Base-by-base conservation (phyloP, 1,140 invertebrate species). In the Thaumetopoea pityocampa region DNA sequence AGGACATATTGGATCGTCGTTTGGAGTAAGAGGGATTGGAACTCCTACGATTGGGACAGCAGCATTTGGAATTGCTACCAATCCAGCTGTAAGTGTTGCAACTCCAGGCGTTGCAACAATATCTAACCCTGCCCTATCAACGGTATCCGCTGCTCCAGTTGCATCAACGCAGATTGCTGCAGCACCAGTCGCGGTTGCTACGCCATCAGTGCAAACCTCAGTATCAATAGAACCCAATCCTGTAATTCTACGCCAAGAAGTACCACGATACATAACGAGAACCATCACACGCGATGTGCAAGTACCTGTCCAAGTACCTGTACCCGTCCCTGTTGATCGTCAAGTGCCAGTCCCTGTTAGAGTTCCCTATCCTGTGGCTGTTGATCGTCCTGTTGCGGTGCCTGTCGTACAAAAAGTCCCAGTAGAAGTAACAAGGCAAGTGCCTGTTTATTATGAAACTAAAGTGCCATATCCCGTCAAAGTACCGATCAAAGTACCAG, bases 281-380 rank as follows among this genome's bases (percentile, higher is more conserved):
- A 47, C 89, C 61, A 51, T 87, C 77, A 59, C 89, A 64, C 42
- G 81, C 73, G 49, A 88, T 28, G 84, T 88, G 3, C 89, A 91
- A 65, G 86, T 91, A 0, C 88, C 88, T 10, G 82, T 87, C 1
- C 85, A 90, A 65, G 86, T 91, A 0, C 86, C 86, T 0, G 73
- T 82, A 0, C 85, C 90, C 43, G 85, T 91, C 0, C 86, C 86
- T 4, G 77, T 85, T 4, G 68, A 72, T 23, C 51, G 71, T 12
- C 68, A 67, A 40, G 53, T 88, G 2, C 70, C 72, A 2, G 60
- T 68, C 0, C 73, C 79, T 5, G 62, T 68, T n/a, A 74, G 88
- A 60, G 86, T 91, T 0, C 86, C 87, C 10, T 82, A 87, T 1
- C 85, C 86, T 2, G 76, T 85, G 2, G 72, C 84, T 0, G 77